Base-by-base conservation (phyloP, 2,888 invertebrate genomes). In the Orchestes rusci region DNA sequence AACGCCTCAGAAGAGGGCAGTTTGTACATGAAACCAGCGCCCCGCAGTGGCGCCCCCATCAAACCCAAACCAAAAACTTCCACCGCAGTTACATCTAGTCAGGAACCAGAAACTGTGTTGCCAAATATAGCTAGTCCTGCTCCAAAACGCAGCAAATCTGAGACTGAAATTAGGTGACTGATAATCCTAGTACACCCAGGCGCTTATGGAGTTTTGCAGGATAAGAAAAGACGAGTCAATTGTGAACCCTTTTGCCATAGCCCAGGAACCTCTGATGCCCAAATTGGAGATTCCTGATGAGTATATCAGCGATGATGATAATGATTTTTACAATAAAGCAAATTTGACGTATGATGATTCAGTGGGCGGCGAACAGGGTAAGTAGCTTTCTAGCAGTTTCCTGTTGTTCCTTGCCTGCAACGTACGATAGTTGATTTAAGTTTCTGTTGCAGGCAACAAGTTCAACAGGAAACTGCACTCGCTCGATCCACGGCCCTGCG, bases 231-330 rank as follows among this genome's bases (percentile, higher is more conserved):
- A 62, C 20, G 62, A 62, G 15, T 49, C 50, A 13, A 55, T 59
- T 39, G 59, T 62, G 2, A 68, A 65, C 52, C 62, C 66, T 4
- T 65, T 66, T 46, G 61, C 62, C 4, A 48, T 63, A 33, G 57
- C 62, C 42, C 53, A 51, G n/a, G 62, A 63, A 23, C 51, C 52
- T 37, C 42, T 58, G 28, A 43, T 46, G 42, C 82, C 82, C 59
- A 83, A 83, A 73, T 71, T 80, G 69, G 82, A 83, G 72, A 73
- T 80, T 56, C 79, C 82, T 62, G 83, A 83, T 62, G 83, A 83
- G 66, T 82, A 75, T 67, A 75, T 74, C 52, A 82, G 82, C 62
- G 83, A 83, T 61, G 82, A 82, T 56, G 83, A 81, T 58, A 36
- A 45, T 20, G 29, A 23, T 13, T 43, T 39, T 17, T 46, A 5